Evolutionary conservation across 53 echinoderm and acorn worm genomes (phyloP).

Genomic region (Mesocentrotus franciscanus): DNA sequence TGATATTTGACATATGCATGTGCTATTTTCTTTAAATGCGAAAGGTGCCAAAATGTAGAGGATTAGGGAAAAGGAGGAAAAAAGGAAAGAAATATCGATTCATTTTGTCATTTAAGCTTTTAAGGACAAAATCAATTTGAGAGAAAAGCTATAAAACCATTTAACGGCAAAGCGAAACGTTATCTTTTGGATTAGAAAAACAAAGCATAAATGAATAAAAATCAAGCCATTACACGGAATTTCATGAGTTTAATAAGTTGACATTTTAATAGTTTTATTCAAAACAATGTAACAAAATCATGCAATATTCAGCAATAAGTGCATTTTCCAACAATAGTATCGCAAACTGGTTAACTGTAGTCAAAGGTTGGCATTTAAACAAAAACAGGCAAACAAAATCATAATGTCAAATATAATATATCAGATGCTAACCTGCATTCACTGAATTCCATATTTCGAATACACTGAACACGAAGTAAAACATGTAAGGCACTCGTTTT

Average conservation of each 20-base stretch:
- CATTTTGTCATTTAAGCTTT: no score
- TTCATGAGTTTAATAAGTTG: background rate
- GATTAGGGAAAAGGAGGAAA: background rate
- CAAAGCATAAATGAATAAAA: background rate
- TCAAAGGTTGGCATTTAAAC: background rate
- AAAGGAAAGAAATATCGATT: background rate
- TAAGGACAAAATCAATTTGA: background rate
- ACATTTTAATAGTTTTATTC: background rate
- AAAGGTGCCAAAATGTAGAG: background rate
- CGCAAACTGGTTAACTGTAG: background rate
- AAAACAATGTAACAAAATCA: constrained; percentile 4
- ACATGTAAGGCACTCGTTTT: constrained; percentile 20
- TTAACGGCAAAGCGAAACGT: background rate
- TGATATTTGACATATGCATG: background rate
- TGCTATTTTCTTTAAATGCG: background rate
- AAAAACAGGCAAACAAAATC: background rate
- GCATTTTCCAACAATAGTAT: background rate
- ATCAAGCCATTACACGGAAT: background rate
- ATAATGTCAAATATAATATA: background rate
- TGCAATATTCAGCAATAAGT: background rate
- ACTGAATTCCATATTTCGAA: background rate
- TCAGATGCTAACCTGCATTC: background rate
- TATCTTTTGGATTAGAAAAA: background rate
- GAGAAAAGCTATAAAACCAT: background rate
- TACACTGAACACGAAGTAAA: background rate